These are phyloP conservation scores for Baccha elongata DNA, from an alignment of 2,888 invertebrate genomes.

Conservation along the genomic window DNA sequence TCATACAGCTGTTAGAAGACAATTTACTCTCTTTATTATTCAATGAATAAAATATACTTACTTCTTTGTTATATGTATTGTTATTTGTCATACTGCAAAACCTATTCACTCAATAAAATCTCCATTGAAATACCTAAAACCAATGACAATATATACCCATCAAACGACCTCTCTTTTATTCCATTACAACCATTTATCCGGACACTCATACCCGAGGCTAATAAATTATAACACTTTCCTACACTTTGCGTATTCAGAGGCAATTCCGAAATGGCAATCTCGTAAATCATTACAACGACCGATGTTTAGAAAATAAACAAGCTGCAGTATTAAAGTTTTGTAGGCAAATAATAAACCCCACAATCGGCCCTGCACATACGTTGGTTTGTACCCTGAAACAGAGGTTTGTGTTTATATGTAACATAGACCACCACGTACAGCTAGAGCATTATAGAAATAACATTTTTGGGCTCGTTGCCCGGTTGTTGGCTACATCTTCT, in stretches of 20 bases:
- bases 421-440: slow-evolving; percentile 2
- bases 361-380: slow-evolving; percentile 1
- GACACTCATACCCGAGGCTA: slow-evolving; percentile 13
- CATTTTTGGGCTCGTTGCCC: slow-evolving; percentile 63
- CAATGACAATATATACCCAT: slow-evolving; percentile 27
- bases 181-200: slow-evolving; percentile 45
- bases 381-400: background rate
- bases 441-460: slow-evolving; percentile 46
- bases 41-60: too few species aligned
- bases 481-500: slow-evolving; percentile 59
- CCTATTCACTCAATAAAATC: slow-evolving; percentile 62
- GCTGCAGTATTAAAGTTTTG: slow-evolving; percentile 64
- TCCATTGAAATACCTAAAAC: slow-evolving; percentile 52
- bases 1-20: too few species aligned
- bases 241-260: slow-evolving; percentile 42
- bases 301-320: slow-evolving; percentile 65
- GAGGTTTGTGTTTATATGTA: background rate
- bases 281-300: slow-evolving; percentile 61
- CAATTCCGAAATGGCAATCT: slow-evolving; percentile 56
- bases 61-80: too few species aligned
- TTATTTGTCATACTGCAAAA: too few species aligned
- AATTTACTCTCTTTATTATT: too few species aligned
- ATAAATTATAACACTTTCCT: slow-evolving; percentile 46
- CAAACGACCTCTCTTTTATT: slow-evolving; percentile 15
- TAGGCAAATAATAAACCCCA: slow-evolving; percentile 40